Evolutionary conservation across 2,113 vertebrate species (phyloP).

Genomic region (Oryzias melastigma): DNA sequence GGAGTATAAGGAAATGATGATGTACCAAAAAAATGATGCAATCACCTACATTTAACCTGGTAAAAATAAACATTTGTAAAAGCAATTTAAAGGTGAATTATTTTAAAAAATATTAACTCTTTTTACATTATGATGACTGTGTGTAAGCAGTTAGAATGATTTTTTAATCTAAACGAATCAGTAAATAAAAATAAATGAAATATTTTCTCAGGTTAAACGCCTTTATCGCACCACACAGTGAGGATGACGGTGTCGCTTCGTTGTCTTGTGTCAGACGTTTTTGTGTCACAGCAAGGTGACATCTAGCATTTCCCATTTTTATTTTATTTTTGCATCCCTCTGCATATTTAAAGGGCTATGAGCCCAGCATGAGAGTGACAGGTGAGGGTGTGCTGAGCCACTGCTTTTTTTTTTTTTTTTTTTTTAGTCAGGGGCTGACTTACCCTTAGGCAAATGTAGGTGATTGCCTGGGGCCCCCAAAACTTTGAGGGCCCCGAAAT

Average conservation of each 20-base stretch:
- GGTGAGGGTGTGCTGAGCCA: background rate
- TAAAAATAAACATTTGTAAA: constrained; percentile 11
- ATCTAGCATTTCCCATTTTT: constrained; percentile 37
- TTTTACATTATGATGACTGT: background rate
- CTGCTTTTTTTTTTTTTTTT: background rate
- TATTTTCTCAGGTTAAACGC: too few relatives aligned
- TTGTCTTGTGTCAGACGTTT: constrained; percentile 36
- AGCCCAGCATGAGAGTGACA: constrained; percentile 23
- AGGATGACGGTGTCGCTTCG: too few relatives aligned
- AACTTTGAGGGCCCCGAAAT: too few relatives aligned
- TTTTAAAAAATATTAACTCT: too few relatives aligned
- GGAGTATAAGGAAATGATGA: too few relatives aligned
- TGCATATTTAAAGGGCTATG: constrained; percentile 6
- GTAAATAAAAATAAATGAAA: too few relatives aligned
- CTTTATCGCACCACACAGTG: too few relatives aligned
- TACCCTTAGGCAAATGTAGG: background rate
- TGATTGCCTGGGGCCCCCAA: too few relatives aligned
- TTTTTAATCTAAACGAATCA: too few relatives aligned
- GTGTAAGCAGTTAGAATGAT: too few relatives aligned
- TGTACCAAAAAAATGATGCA: too few relatives aligned
- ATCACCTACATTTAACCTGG: background rate
- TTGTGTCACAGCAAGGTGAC: constrained; percentile 51
- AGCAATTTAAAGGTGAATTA: constrained; percentile 24
- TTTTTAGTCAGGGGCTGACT: background rate
- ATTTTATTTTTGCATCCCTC: constrained; percentile 17